Evolutionary conservation across 2,797 vertebrate genomes (phyloP).

Genomic region (Alcedo atthis): DNA sequence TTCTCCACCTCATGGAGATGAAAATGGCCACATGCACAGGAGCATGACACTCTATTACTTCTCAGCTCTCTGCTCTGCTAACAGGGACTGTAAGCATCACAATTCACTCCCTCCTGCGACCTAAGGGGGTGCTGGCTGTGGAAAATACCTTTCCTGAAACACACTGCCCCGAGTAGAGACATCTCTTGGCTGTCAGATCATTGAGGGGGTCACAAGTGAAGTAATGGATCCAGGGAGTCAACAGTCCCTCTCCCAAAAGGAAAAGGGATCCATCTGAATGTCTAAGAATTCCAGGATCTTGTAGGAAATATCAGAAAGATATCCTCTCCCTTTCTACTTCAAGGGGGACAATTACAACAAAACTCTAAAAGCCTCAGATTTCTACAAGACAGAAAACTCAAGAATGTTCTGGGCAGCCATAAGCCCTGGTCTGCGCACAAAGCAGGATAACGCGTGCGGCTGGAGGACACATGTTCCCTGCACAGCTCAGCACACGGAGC

Average conservation of each 20-base stretch:
- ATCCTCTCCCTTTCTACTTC: neutral
- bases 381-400: neutral
- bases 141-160: neutral
- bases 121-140: neutral
- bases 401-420: neutral
- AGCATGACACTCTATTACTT: neutral
- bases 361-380: neutral
- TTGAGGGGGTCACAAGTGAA: neutral
- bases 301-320: neutral
- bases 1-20: neutral
- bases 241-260: neutral
- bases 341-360: neutral
- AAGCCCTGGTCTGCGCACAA: neutral
- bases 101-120: neutral
- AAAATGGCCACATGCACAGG: neutral
- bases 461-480: neutral
- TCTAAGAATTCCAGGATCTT: neutral
- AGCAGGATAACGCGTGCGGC: neutral
- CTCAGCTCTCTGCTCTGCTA: neutral
- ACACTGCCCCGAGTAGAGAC: neutral
- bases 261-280: accelerated
- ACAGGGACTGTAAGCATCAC: neutral
- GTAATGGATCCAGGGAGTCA: neutral
- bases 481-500: neutral
- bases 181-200: neutral